Base-by-base conservation (phyloP, 2,113 vertebrate genomes). In the Rhea pennata region DNA sequence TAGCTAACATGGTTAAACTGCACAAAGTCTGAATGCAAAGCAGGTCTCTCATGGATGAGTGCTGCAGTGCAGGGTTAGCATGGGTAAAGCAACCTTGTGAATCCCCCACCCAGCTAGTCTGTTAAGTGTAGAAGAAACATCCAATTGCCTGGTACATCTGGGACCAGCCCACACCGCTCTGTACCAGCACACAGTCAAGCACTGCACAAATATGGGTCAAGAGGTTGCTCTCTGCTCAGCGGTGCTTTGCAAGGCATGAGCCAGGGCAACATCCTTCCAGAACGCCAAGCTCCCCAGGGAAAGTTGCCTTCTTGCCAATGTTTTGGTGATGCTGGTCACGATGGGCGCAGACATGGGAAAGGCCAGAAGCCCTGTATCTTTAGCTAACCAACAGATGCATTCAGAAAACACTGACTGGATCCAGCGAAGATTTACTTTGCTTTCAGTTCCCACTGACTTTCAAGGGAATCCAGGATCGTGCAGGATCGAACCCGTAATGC, bases 71-170 rank as follows among this genome's bases (percentile, higher is more conserved):
- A 9, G 48, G 24, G 33, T 39, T 12, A 16, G 42, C 27, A 33
- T 1, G 14, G 69, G 31, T 53, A 67, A 53, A 67, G 39, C 51
- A 33, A 22, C 65, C 73, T 59, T 1, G 0, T 0, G 10, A 2
- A 66, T 58, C 53, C 40, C 40, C 46, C 33, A 29, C 51, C 51
- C 46, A 48, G 6, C 46, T 48, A 3, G 46, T 16, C 46, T 19
- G 46, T 19, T 39, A 42, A 40, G 40, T 26, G 24, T 16, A 26
- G 42, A 20, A 42, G 39, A 26, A 40, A 66, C 26, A 42, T 42
- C 26, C 26, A 29, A 20, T 4, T 42, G 40, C 16, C 26, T 42
- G 39, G 15, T 29, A 10, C 24, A 66, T 27, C 11, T 26, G 10
- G 64, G 64, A 66, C 64, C 26, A 66, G 17, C 15, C 62, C 39